Evolutionary conservation across 2,797 vertebrate species (phyloP), one percentile per base, ranked within the genome.

Genomic region (Dermochelys coriacea): DNA sequence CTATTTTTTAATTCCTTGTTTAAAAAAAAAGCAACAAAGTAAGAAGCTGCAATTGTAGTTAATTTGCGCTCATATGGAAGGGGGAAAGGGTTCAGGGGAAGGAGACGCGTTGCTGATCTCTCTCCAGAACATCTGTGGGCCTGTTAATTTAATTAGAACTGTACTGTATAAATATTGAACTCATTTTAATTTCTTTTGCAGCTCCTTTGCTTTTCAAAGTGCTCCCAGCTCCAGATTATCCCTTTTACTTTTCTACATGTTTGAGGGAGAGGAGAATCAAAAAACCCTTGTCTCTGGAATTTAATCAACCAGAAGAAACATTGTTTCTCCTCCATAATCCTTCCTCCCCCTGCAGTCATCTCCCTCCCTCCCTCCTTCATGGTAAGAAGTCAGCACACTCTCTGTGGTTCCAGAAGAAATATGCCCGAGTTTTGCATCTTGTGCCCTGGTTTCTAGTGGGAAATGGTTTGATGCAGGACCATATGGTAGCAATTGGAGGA

Each of bases 81-180:
- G 95, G 55, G 59, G 68, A 77, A 86, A 95, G n/a, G 5, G 52
- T 88, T 88, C 75, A 85, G 37, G 61, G 85, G 80, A 94, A 94
- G 80, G 55, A 94, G 51, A 57, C 51, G 57, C 47, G 79, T 83
- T 91, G 59, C 47, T 95, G 45, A 91, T 94, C 91, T 93, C 74
- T 92, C 54, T 82, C 57, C 71, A 91, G 91, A 80, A 86, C 85
- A 93, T 95, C 93, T 71, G 12, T 75, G 86, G 84, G 23, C 45
- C 71, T 92, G 55, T 91, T 98, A 95, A 97, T 98, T 98, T 97
- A 97, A 98, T 98, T 98, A 97, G 88, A 96, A 50, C 50, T 94
- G 52, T 19, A 37, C 80, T 97, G 51, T 97, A 96, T 97, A 98
- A 98, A 98, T 97, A 96, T 93, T 98, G 95, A 97, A 98, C 79